Conservation (phyloP, 1,140 invertebrate species). For the Druon quercuslanigerum region DNA sequence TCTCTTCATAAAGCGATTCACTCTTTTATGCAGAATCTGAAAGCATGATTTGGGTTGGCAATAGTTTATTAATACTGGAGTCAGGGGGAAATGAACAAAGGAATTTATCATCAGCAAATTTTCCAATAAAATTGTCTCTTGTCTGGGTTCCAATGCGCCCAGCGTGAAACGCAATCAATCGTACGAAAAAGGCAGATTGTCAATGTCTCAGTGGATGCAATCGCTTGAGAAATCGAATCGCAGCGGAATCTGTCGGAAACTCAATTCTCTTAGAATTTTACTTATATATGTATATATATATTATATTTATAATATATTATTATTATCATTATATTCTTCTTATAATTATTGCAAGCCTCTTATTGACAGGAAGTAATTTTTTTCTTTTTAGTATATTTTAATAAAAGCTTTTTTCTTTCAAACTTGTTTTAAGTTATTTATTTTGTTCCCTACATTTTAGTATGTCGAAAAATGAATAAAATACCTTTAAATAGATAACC, state of each 20-base stretch:
- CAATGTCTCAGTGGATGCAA: not conserved
- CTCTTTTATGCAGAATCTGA: not conserved
- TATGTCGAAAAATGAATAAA: no score
- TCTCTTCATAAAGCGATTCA: no score
- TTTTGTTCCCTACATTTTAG: no score
- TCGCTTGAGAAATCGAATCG: conserved; percentile 1
- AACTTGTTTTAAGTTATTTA: no score
- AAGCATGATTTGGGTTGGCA: not conserved
- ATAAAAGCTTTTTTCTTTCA: not conserved
- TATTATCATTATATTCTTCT: not conserved
- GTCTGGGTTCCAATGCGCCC: not conserved
- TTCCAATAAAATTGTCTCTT: not conserved
- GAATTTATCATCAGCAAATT: not conserved
- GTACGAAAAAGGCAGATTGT: conserved; percentile 9
- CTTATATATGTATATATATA: no score
- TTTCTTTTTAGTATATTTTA: not conserved
- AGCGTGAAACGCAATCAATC: conserved; percentile 8
- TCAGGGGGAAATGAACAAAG: not conserved
- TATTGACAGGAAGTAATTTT: not conserved
- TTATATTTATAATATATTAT: no score
- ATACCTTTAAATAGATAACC: no score
- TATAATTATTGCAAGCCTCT: not conserved
- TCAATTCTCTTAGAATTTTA: not conserved
- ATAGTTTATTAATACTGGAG: not conserved
- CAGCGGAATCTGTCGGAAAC: conserved; percentile 6